phyloP scores from a whole-genome alignment of 2,888 invertebrate species.

The Cerastis rubricosa region DNA sequence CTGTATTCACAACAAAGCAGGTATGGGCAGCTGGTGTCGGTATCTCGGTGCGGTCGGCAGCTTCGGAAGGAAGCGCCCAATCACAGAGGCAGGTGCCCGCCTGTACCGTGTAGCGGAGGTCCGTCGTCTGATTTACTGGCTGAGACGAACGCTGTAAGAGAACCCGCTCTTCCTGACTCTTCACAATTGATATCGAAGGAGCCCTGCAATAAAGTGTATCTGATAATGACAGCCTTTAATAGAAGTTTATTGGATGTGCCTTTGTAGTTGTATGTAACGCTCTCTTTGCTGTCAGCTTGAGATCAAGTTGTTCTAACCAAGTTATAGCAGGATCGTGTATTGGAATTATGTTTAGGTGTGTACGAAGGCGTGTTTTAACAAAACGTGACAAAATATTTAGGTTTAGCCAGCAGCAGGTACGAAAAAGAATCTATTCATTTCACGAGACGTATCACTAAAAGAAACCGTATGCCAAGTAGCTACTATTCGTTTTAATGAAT shows the following conservation, averaged over 20 bases:
- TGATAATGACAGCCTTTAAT: slow-evolving; percentile 35
- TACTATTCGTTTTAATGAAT: slow-evolving; percentile 48
- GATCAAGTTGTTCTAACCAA: not conserved
- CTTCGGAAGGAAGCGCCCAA: slow-evolving; percentile 69
- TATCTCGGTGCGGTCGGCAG: slow-evolving; percentile 9
- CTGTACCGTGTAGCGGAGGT: slow-evolving; percentile 50
- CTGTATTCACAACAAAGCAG: slow-evolving; percentile 9
- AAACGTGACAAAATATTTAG: not conserved
- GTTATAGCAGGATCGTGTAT: not conserved
- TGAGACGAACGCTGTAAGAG: slow-evolving; percentile 21
- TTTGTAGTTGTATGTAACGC: not conserved
- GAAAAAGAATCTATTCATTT: slow-evolving; percentile 1
- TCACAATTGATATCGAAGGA: slow-evolving; percentile 8
- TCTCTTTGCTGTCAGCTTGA: not conserved
- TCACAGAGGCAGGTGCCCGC: slow-evolving; percentile 54
- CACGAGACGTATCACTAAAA: slow-evolving; percentile 7
- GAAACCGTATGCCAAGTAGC: slow-evolving; percentile 13
- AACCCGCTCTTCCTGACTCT: slow-evolving; percentile 19
- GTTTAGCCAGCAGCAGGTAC: not conserved
- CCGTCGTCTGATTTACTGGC: slow-evolving; percentile 67
- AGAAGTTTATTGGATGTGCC: not conserved
- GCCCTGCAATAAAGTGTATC: slow-evolving; percentile 21
- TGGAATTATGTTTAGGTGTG: not conserved
- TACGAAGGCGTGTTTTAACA: not conserved
- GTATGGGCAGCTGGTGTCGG: not conserved